Base-by-base conservation (phyloP, 2,888 invertebrate genomes). In the Drosophila sordidula region DNA sequence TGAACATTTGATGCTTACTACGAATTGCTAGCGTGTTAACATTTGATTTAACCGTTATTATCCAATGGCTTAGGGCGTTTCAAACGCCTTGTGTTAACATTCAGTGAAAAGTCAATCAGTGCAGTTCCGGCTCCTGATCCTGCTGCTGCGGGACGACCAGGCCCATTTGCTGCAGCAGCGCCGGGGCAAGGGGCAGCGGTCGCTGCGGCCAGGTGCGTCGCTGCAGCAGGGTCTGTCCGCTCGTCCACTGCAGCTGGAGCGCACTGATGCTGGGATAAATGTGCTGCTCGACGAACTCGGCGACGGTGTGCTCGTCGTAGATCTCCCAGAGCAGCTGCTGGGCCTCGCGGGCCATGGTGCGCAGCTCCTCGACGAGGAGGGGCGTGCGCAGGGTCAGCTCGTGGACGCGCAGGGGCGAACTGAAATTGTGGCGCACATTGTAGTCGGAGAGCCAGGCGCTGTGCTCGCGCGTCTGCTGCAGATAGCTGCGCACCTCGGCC, bases 391-490 rank as follows among this genome's bases (percentile, higher is more conserved):
- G 90, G 55, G 94, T 94, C 54, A 95, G 89, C 73, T 95, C 95
- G 45, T 94, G 94, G 1, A 96, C 93, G 47, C 96, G 93, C 58
- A 94, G 89, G 0, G 95, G 95, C 55, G 95, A 94, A 70, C 95
- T 94, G 87, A 95, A 96, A 86, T 95, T 95, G 79, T 94, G 94
- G n/a, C 94, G 92, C 5, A 95, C 93, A 89, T 95, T 95, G 90
- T 95, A 96, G 32, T 94, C 93, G 22, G 95, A 95, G 93, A 96
- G 93, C 96, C 96, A 96, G 32, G 95, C 93, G 78, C 91, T 92
- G 45, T 90, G 89, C 14, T 89, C 89, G 0, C 89, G 81, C 1
- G 91, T 90, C 59, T 91, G 90, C 36, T 82, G 78, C 55, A 92
- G 74, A 77, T 91, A 87, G 90, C 92, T 65, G 90, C 91, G 81